Evolutionary conservation across 2,888 invertebrate species (phyloP).

Genomic region (Stomorhina lunata): DNA sequence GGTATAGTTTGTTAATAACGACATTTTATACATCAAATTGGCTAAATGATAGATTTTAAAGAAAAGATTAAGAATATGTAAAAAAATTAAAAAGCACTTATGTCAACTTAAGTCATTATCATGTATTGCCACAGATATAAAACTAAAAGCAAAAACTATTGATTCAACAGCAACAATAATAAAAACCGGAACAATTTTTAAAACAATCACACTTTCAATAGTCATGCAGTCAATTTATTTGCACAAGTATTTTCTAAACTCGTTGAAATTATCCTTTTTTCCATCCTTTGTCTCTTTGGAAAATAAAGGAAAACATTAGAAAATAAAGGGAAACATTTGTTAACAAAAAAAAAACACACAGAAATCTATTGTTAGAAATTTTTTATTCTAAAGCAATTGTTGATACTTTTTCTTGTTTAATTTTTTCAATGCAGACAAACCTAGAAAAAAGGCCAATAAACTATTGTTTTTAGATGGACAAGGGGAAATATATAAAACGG

Average conservation of each 20-base stretch:
- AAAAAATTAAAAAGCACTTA: too few relatives aligned
- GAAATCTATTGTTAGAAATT: slow-evolving; percentile 44
- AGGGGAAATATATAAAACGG: background rate
- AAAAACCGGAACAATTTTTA: background rate
- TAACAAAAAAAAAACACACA: background rate
- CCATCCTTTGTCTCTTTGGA: background rate
- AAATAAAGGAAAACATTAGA: background rate
- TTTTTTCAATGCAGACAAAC: slow-evolving; percentile 12
- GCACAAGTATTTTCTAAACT: slow-evolving; percentile 38
- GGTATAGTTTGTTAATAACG: too few relatives aligned
- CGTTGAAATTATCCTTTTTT: slow-evolving; percentile 33
- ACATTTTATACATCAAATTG: too few relatives aligned
- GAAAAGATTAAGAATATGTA: too few relatives aligned
- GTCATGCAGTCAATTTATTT: slow-evolving; percentile 49
- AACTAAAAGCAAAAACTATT: slow-evolving; percentile 10
- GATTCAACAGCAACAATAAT: background rate
- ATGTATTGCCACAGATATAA: too few relatives aligned
- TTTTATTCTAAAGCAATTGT: slow-evolving; percentile 42
- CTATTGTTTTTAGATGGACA: slow-evolving; percentile 46
- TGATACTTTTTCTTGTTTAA: slow-evolving; percentile 2
- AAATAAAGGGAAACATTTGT: slow-evolving; percentile 2
- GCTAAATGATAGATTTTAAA: too few relatives aligned
- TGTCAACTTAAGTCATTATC: too few relatives aligned
- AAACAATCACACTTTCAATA: slow-evolving; percentile 3
- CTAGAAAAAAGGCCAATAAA: slow-evolving; percentile 49